phyloP scores from a whole-genome alignment of 2,888 invertebrate species.

The Elegia similella region DNA sequence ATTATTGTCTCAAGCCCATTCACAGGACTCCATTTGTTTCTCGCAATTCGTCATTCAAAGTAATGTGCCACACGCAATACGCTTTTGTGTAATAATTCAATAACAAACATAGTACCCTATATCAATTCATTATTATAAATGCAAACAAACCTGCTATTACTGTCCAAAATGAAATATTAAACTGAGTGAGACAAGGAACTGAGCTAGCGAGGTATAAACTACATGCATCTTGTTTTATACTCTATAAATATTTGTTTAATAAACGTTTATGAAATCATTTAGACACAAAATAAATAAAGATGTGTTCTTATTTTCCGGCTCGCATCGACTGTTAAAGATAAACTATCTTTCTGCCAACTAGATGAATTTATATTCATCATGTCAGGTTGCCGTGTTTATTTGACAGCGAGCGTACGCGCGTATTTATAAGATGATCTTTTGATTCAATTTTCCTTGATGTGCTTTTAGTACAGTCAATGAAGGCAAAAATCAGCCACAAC shows the following conservation, averaged over 20 bases:
- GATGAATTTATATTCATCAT: constrained; percentile 3
- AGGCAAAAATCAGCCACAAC: too few relatives aligned
- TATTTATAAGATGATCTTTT: constrained; percentile 2
- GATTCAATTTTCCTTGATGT: background rate
- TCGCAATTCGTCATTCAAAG: background rate
- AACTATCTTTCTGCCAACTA: constrained; percentile 1
- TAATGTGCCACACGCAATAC: background rate
- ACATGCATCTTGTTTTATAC: constrained; percentile 16
- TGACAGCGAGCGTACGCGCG: background rate
- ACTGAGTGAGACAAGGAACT: background rate
- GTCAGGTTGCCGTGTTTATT: background rate
- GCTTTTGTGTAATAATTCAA: background rate
- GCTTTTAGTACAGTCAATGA: too few relatives aligned
- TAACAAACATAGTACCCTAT: background rate
- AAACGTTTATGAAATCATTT: constrained; percentile 15
- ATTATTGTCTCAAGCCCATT: constrained; percentile 1
- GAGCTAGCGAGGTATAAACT: constrained; percentile 8
- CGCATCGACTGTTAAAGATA: constrained; percentile 2
- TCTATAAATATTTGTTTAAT: constrained; percentile 9
- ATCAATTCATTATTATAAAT: background rate
- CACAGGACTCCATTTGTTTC: background rate
- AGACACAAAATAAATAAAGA: constrained; percentile 8
- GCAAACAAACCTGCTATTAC: background rate
- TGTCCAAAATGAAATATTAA: constrained; percentile 11
- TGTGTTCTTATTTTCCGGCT: constrained; percentile 11